Evolutionary conservation across 2,888 invertebrate genomes (phyloP).

Genomic region (Dolichomitus sp.): DNA sequence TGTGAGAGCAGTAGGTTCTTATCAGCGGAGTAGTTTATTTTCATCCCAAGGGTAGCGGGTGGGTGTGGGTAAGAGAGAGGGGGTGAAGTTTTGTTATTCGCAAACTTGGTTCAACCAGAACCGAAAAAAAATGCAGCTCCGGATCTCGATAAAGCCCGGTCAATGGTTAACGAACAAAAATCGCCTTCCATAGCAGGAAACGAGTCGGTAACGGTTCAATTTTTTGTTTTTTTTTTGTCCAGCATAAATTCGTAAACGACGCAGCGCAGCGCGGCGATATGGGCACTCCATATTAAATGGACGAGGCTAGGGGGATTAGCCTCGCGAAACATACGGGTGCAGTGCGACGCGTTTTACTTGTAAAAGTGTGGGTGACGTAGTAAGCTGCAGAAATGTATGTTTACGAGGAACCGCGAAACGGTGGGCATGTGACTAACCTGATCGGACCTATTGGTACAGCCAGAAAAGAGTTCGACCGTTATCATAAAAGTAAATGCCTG

Average conservation of each 20-base stretch:
- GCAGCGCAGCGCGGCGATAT: slow-evolving; percentile 71
- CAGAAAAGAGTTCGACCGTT: slow-evolving; percentile 41
- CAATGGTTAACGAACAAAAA: slow-evolving; percentile 83
- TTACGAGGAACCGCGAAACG: slow-evolving; percentile 70
- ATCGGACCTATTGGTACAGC: slow-evolving; percentile 61
- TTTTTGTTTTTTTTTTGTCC: slow-evolving; percentile 65
- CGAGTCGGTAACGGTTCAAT: slow-evolving; percentile 72
- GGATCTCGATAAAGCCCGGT: slow-evolving; percentile 77
- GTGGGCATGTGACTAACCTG: slow-evolving; percentile 61
- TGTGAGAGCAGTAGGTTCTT: slow-evolving; percentile 32
- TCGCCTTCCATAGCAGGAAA: slow-evolving; percentile 72
- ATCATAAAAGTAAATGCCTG: slow-evolving; percentile 65
- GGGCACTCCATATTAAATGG: slow-evolving; percentile 81
- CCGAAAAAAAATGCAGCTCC: slow-evolving; percentile 51
- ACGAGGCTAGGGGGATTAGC: slow-evolving; percentile 81
- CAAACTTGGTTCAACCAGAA: slow-evolving; percentile 41
- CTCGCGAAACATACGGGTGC: slow-evolving; percentile 73
- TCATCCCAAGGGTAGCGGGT: not conserved
- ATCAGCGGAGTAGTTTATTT: slow-evolving; percentile 48
- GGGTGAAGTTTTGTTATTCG: slow-evolving; percentile 29
- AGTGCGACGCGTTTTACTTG: slow-evolving; percentile 77
- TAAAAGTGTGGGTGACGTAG: slow-evolving; percentile 76
- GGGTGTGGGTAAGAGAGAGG: not conserved
- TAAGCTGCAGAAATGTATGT: slow-evolving; percentile 79
- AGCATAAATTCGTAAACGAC: slow-evolving; percentile 83